A percentile compares a stretch with the other conserved stretches of the same genome.
These are phyloP conservation scores for Chelonoidis abingdonii DNA, from an alignment of 2,113 vertebrate genomes.

Conservation along the genomic window DNA sequence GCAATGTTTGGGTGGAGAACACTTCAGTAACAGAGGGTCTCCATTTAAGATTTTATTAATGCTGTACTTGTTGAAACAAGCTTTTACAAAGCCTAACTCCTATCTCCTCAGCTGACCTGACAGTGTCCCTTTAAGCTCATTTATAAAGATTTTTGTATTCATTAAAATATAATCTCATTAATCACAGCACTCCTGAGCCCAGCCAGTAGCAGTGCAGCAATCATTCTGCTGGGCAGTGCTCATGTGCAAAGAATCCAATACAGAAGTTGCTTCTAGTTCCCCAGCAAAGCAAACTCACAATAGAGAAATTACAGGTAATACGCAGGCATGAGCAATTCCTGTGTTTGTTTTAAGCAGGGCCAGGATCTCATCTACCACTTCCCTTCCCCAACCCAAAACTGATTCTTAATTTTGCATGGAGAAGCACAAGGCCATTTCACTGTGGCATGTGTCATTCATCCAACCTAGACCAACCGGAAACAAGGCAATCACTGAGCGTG, in stretches of 20 bases:
- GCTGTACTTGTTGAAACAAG: background rate
- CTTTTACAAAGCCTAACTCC: background rate
- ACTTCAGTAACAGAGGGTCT: background rate
- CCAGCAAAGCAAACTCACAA: fast-evolving
- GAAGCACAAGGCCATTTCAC: background rate
- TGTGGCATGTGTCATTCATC: fast-evolving
- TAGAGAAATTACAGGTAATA: background rate
- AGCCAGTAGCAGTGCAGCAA: background rate
- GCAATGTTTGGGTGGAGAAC: fast-evolving
- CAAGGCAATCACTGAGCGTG: background rate
- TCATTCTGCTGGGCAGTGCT: fast-evolving
- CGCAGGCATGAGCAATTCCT: fast-evolving
- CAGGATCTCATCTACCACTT: background rate
- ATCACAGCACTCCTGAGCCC: background rate
- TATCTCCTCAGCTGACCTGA: conserved; percentile 30
- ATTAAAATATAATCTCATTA: conserved; percentile 66
- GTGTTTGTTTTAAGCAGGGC: background rate
- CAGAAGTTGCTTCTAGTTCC: background rate
- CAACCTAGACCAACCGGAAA: background rate
- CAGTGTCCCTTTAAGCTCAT: conserved; percentile 60
- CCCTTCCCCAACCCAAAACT: background rate
- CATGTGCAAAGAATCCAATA: background rate
- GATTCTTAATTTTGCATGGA: background rate
- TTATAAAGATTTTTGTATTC: conserved; percentile 66
- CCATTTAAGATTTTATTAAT: background rate